Evolutionary conservation across 2,797 vertebrate genomes (phyloP).

Genomic region (Morus bassanus): DNA sequence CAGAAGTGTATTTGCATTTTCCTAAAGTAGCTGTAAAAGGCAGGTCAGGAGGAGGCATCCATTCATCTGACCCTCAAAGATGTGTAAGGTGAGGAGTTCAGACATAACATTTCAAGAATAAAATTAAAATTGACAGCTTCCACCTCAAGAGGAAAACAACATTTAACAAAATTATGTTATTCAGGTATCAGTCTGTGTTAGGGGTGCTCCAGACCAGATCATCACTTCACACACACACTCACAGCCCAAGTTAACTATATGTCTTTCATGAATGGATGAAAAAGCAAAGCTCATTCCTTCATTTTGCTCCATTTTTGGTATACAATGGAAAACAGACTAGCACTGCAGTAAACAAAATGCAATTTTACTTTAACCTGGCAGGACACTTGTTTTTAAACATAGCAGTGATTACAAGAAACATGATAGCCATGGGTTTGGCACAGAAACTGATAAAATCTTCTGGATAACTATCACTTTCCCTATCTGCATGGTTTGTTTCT

Average conservation of each 20-base stretch:
- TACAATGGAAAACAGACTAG: fast-evolving
- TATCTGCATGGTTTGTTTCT: neutral
- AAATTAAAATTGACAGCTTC: neutral
- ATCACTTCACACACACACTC: neutral
- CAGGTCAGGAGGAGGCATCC: neutral
- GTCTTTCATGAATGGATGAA: neutral
- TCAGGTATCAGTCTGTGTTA: neutral
- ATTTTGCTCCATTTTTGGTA: neutral
- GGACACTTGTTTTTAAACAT: neutral
- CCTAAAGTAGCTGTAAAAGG: neutral
- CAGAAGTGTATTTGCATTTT: neutral
- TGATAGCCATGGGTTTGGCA: neutral
- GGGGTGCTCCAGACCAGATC: neutral
- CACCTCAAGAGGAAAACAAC: neutral
- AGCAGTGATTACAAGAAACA: neutral
- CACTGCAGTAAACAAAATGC: neutral
- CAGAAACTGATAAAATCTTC: neutral
- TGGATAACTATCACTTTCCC: neutral
- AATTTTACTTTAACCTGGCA: neutral
- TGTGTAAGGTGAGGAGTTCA: neutral
- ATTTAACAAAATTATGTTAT: neutral
- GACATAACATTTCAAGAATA: neutral
- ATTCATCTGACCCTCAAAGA: neutral
- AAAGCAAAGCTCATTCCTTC: neutral
- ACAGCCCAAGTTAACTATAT: neutral